Conservation (phyloP, 2,888 invertebrate genomes). For the Scrobipalpa costella region DNA sequence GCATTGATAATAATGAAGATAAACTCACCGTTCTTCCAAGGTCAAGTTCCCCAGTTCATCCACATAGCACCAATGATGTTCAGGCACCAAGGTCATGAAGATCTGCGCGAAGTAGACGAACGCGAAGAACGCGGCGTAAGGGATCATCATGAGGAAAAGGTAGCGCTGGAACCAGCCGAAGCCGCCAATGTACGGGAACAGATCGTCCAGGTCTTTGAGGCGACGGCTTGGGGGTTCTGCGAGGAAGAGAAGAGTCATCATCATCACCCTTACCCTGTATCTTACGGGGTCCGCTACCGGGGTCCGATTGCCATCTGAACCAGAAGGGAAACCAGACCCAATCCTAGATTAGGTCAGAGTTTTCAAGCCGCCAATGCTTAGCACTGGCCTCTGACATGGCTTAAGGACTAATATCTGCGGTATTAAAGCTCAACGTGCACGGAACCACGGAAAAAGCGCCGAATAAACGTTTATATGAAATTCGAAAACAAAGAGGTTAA, state of each 20-base stretch:
- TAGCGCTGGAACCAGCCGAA: constrained; percentile 72
- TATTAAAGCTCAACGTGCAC: too few species aligned
- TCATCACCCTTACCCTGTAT: too few species aligned
- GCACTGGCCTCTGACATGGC: too few species aligned
- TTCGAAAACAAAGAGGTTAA: too few species aligned
- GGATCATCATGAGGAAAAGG: constrained; percentile 72
- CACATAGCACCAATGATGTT: constrained; percentile 67
- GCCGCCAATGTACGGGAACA: constrained; percentile 65
- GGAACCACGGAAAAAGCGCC: too few species aligned
- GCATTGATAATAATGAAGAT: background rate
- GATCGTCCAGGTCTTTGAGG: constrained; percentile 67
- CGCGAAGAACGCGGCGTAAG: constrained; percentile 71
- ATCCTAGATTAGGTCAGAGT: too few species aligned
- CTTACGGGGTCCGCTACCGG: too few species aligned
- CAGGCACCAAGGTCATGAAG: constrained; percentile 71
- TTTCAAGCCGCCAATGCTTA: too few species aligned
- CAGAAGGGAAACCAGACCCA: too few species aligned
- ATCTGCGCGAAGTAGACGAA: constrained; percentile 75
- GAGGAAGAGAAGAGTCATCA: constrained; percentile 22
- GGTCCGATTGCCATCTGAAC: too few species aligned
- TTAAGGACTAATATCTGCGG: too few species aligned
- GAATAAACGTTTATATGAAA: too few species aligned
- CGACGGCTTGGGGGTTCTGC: constrained; percentile 39
- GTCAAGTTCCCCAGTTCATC: constrained; percentile 55
- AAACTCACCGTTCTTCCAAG: constrained; percentile 56